Evolutionary conservation across 37 sponge, comb jelly and placozoan genomes (phyloP).

Genomic region (Aphrocallistes beatrix): DNA sequence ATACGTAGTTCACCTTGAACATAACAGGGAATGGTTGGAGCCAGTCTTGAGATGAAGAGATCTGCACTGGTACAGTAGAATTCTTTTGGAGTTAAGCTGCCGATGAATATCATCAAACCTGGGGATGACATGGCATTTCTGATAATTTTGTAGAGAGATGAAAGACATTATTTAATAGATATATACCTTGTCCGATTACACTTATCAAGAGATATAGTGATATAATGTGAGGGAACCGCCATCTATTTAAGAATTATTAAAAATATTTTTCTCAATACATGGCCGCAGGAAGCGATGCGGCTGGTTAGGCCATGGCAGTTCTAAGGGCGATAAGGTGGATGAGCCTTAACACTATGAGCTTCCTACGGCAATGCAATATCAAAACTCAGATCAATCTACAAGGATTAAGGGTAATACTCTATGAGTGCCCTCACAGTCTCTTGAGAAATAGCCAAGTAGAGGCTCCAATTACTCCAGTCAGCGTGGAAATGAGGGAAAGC

Average conservation of each 20-base stretch:
- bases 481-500: background rate
- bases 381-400: too few relatives aligned
- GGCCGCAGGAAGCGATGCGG: background rate
- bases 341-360: too few relatives aligned
- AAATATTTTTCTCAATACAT: background rate
- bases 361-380: too few relatives aligned
- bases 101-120: background rate
- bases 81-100: background rate
- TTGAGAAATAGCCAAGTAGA: background rate
- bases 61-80: conserved; percentile 3
- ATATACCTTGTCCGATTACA: background rate
- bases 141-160: background rate
- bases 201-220: background rate
- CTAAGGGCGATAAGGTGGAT: too few relatives aligned
- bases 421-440: too few relatives aligned
- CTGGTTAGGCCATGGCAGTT: too few relatives aligned
- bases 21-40: background rate
- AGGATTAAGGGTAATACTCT: too few relatives aligned
- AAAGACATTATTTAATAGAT: background rate
- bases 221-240: background rate
- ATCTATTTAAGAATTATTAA: background rate
- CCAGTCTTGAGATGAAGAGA: background rate
- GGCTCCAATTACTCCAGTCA: background rate
- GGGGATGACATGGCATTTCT: too few relatives aligned
- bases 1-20: background rate